Evolutionary conservation across 2,888 invertebrate species (phyloP).

Genomic region (Aspidapion aeneum): DNA sequence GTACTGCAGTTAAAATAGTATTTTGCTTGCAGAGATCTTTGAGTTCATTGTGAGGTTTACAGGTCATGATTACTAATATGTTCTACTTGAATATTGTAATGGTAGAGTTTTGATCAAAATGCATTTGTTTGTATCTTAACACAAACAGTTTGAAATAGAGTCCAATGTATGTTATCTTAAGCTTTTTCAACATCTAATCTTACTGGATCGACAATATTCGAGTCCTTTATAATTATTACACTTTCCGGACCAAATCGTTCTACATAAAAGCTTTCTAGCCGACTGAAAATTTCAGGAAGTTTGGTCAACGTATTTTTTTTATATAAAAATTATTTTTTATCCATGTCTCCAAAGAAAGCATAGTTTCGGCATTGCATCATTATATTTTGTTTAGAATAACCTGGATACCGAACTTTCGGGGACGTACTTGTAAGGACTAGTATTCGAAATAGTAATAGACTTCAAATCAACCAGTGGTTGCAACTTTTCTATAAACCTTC

Average conservation of each 20-base stretch:
- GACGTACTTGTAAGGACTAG: constrained; percentile 38
- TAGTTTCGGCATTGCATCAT: too few species aligned
- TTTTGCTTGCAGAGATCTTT: constrained; percentile 96
- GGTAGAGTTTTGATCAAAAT: constrained; percentile 91
- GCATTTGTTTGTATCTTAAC: constrained; percentile 77
- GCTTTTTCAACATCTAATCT: constrained; percentile 84
- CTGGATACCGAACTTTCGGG: constrained; percentile 33
- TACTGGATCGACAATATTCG: constrained; percentile 82
- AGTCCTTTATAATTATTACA: constrained; percentile 94
- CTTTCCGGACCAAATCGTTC: constrained; percentile 87
- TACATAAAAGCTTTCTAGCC: constrained; percentile 93
- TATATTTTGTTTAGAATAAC: too few species aligned
- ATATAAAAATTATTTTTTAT: too few species aligned
- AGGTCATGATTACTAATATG: constrained; percentile 93
- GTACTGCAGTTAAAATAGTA: constrained; percentile 88
- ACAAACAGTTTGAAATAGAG: constrained; percentile 96
- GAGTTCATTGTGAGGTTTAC: constrained; percentile 93
- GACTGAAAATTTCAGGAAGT: constrained; percentile 95
- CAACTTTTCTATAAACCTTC: constrained; percentile 75
- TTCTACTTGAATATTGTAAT: constrained; percentile 95
- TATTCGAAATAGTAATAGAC: constrained; percentile 36
- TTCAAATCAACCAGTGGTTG: constrained; percentile 68
- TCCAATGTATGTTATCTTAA: constrained; percentile 97
- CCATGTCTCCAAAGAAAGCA: too few species aligned
- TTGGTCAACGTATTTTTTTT: too few species aligned